phyloP scores from a whole-genome alignment of 2,797 vertebrate genomes.

The Pampus argenteus region DNA sequence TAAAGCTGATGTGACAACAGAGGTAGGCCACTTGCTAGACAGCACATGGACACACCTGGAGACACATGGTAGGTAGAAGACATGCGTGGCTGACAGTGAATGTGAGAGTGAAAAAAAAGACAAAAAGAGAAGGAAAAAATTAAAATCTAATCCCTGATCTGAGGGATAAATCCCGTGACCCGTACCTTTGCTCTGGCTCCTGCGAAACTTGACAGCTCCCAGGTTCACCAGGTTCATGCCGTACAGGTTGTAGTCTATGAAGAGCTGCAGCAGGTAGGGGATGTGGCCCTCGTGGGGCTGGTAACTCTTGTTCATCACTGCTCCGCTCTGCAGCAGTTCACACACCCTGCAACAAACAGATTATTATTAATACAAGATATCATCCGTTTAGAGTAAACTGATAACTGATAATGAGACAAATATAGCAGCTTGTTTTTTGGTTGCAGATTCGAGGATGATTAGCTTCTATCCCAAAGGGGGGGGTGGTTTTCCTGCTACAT shows the following conservation, averaged over 20 bases:
- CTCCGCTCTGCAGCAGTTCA: conserved; percentile 97
- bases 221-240: conserved; percentile 98
- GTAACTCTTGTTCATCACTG: conserved; percentile 97
- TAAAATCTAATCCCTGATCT: too few relatives aligned
- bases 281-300: conserved; percentile 99
- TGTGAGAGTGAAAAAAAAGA: background rate
- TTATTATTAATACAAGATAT: background rate
- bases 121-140: background rate
- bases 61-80: background rate
- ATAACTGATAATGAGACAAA: conserved; percentile 1
- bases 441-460: too few relatives aligned
- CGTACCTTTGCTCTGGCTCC: conserved; percentile 87
- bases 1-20: background rate
- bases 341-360: conserved; percentile 88
- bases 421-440: too few relatives aligned
- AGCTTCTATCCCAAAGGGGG: background rate
- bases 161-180: background rate
- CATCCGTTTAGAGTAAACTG: too few relatives aligned
- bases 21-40: background rate
- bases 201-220: conserved; percentile 94
- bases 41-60: background rate
- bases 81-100: background rate
- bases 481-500: background rate
- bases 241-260: conserved; percentile 99
- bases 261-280: conserved; percentile 98